Evolutionary conservation across 2,797 vertebrate species (phyloP).

Genomic region (Leptoclinus maculatus): DNA sequence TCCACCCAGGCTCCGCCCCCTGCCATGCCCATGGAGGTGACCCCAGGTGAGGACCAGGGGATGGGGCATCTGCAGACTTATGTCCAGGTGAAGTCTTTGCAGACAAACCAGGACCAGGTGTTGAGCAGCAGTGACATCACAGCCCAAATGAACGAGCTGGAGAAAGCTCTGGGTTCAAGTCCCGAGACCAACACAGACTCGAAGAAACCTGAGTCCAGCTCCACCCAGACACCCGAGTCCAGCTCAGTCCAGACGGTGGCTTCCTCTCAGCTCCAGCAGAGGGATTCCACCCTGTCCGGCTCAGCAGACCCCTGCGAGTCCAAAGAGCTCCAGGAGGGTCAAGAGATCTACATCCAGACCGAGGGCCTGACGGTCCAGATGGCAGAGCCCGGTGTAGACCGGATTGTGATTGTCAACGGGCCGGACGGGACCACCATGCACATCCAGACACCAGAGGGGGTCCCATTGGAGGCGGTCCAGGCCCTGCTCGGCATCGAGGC

Average conservation of each 20-base stretch:
- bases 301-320: slow-evolving; percentile 8
- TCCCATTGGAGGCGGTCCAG: slow-evolving; percentile 85
- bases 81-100: not conserved
- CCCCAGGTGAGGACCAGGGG: slow-evolving; percentile 26
- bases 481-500: slow-evolving; percentile 85
- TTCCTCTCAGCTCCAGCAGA: slow-evolving; percentile 7
- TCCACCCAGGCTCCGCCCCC: slow-evolving; percentile 34
- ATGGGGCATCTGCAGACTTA: slow-evolving; percentile 37
- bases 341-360: slow-evolving; percentile 87
- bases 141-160: slow-evolving; percentile 71
- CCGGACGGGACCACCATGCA: slow-evolving; percentile 85
- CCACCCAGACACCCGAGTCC: not conserved
- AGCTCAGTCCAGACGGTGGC: not conserved
- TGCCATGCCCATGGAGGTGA: slow-evolving; percentile 55
- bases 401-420: slow-evolving; percentile 83
- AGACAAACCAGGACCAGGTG: slow-evolving; percentile 32
- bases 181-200: slow-evolving; percentile 19
- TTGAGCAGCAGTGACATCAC: slow-evolving; percentile 40
- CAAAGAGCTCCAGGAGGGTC: slow-evolving; percentile 77
- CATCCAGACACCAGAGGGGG: slow-evolving; percentile 81
- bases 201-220: not conserved
- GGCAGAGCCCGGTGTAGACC: slow-evolving; percentile 81
- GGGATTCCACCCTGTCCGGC: slow-evolving; percentile 7
- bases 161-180: slow-evolving; percentile 66
- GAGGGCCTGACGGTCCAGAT: slow-evolving; percentile 84